Evolutionary conservation across 2,797 vertebrate genomes (phyloP), one percentile per base, ranked within the genome.

Genomic region (Notoglanidium macrostoma): DNA sequence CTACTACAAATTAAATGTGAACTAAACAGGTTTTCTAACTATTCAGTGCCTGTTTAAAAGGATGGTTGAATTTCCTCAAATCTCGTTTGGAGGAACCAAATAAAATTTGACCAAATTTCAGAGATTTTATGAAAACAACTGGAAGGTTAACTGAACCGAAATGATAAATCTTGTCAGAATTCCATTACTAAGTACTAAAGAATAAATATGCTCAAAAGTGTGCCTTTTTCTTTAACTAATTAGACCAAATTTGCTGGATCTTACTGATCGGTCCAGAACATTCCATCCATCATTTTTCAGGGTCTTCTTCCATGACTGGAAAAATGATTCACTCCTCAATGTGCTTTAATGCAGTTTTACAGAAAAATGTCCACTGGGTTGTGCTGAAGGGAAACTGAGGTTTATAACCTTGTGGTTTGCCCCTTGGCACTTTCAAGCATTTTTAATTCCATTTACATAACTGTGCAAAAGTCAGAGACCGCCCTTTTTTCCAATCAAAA

Each of bases 311-410:
- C 12, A n/a, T 51, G 44, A 2, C 72, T n/a, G 19, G 40, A 73
- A 73, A 74, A n/a, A 73, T 46, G 2, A 49, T 51, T 55, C 29
- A 55, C 29, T 35, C 17, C 51, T 49, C 29, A 32, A 29, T 32
- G 51, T 78, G 51, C 51, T 78, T 78, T 78, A 55, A 55, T 78
- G 19, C 32, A 57, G 76, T 57, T 57, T 35, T 57, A 23, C 10
- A 78, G 54, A 79, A 32, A 72, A 61, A 55, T 86, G 65, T 86
- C 65, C 85, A 86, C 85, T 61, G 77, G 85, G 85, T 65, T 80
- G 85, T 81, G 85, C 54, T 86, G 14, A 81, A 59, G 76, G 54
- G 32, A 79, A 79, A 40, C 32, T 79, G 19, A 59, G 51, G 32
- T 68, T 55, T 23, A 26, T 23, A 44, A 19, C 44, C 65, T 85